A percentile compares a stretch with the other conserved stretches of the same genome.
Conservation (phyloP, 1,140 invertebrate genomes). For the Drosophila saltans region DNA sequence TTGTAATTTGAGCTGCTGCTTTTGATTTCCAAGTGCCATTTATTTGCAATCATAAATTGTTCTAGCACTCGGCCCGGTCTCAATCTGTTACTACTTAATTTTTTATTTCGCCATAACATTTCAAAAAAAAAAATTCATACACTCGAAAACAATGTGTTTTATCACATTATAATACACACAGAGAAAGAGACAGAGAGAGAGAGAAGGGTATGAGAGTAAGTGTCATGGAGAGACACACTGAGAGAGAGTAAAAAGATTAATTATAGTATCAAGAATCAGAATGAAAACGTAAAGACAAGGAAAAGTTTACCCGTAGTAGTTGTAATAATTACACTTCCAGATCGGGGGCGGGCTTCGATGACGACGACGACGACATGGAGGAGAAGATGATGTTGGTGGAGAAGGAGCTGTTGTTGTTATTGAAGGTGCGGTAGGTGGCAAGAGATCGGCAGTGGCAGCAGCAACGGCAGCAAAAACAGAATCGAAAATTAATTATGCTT, state of each 20-base stretch:
- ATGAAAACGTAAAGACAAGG: conserved; percentile 58
- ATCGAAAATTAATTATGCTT: conserved; percentile 82
- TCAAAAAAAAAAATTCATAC: conserved; percentile 70
- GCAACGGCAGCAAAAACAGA: conserved; percentile 56
- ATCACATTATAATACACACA: conserved; percentile 68
- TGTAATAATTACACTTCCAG: conserved; percentile 68
- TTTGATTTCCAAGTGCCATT: conserved; percentile 47
- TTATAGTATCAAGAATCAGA: conserved; percentile 53
- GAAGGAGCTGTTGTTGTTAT: background rate
- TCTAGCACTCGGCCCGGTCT: conserved; percentile 17
- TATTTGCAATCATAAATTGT: conserved; percentile 51
- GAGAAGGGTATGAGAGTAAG: background rate
- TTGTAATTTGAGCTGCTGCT: conserved; percentile 50
- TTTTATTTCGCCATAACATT: conserved; percentile 75
- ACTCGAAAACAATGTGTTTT: conserved; percentile 54
- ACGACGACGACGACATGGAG: conserved; percentile 33
- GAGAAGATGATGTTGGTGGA: conserved; percentile 2
- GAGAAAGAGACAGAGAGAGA: conserved; percentile 16
- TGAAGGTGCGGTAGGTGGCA: conserved; percentile 14
- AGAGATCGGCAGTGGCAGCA: conserved; percentile 58
- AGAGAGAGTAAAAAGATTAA: conserved; percentile 62
- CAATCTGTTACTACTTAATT: conserved; percentile 69
- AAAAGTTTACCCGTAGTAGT: conserved; percentile 73
- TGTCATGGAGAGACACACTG: background rate
- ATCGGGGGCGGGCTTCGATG: conserved; percentile 25